Evolutionary conservation across 1,140 invertebrate species (phyloP).

Genomic region (Drosophila insularis): DNA sequence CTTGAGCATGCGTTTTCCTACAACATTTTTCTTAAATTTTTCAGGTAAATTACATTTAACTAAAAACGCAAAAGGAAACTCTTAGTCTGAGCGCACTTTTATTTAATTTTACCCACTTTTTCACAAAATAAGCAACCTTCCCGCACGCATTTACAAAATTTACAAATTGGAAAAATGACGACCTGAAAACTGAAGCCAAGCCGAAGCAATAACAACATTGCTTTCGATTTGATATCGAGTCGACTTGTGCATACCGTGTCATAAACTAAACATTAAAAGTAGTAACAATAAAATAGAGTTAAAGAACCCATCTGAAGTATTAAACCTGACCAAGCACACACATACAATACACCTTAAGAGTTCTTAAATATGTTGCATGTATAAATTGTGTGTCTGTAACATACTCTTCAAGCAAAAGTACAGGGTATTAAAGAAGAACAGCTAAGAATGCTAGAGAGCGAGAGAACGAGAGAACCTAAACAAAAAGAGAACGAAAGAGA

Average conservation of each 20-base stretch:
- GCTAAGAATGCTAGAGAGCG: slow-evolving; percentile 19
- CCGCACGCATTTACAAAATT: slow-evolving; percentile 69
- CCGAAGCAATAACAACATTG: slow-evolving; percentile 35
- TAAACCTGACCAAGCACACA: too few relatives aligned
- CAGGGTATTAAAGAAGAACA: slow-evolving; percentile 10
- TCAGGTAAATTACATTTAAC: background rate
- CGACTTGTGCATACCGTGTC: too few relatives aligned
- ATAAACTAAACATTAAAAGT: too few relatives aligned
- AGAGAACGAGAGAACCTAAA: slow-evolving; percentile 10
- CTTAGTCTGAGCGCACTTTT: background rate
- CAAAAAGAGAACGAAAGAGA: slow-evolving; percentile 39
- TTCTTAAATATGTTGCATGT: too few relatives aligned
- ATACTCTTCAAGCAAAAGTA: too few relatives aligned
- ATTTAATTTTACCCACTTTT: slow-evolving; percentile 8
- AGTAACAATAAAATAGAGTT: too few relatives aligned
- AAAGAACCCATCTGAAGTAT: too few relatives aligned
- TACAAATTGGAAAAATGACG: slow-evolving; percentile 23
- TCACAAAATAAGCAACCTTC: slow-evolving; percentile 61
- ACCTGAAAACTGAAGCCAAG: slow-evolving; percentile 3
- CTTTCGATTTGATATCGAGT: too few relatives aligned
- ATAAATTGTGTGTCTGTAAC: too few relatives aligned
- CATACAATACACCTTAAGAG: too few relatives aligned
- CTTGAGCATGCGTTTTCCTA: slow-evolving; percentile 42
- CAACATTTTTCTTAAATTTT: slow-evolving; percentile 28
- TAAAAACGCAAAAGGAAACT: background rate